These are phyloP conservation scores for Saccostrea echinata DNA, from an alignment of 1,140 invertebrate species.

Conservation along the genomic window DNA sequence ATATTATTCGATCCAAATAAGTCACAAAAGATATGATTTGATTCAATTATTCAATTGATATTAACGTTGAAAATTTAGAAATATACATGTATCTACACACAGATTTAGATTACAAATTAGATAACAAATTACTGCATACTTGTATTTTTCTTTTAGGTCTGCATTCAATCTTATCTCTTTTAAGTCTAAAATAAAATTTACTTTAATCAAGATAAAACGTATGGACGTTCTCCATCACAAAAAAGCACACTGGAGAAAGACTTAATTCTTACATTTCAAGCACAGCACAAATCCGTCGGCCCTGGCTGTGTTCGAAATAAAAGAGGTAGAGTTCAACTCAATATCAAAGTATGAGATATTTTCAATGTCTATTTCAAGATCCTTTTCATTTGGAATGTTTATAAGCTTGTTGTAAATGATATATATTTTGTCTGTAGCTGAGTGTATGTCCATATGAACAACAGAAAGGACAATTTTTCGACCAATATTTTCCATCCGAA, in stretches of 20 bases:
- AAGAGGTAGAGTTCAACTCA: not conserved
- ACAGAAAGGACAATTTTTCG: not conserved
- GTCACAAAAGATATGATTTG: too few species aligned
- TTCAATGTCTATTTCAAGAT: not conserved
- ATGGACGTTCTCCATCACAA: not conserved
- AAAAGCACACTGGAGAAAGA: not conserved
- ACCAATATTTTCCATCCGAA: not conserved
- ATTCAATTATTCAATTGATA: too few species aligned
- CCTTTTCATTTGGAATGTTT: not conserved
- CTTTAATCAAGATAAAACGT: too few species aligned
- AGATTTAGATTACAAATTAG: too few species aligned
- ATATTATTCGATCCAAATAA: too few species aligned
- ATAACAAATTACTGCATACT: too few species aligned
- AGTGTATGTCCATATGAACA: not conserved
- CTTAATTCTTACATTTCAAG: not conserved
- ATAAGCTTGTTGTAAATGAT: not conserved
- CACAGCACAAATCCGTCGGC: not conserved
- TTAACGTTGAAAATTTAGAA: too few species aligned
- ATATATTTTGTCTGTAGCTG: not conserved
- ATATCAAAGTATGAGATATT: constrained; percentile 1
- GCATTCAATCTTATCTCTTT: too few species aligned
- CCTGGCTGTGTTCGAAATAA: not conserved
- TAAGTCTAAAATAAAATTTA: too few species aligned
- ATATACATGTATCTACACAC: too few species aligned
- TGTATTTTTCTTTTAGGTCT: too few species aligned